These are phyloP conservation scores for Dendrocincla tyrannina DNA, from an alignment of 2,797 vertebrate species.

Conservation along the genomic window DNA sequence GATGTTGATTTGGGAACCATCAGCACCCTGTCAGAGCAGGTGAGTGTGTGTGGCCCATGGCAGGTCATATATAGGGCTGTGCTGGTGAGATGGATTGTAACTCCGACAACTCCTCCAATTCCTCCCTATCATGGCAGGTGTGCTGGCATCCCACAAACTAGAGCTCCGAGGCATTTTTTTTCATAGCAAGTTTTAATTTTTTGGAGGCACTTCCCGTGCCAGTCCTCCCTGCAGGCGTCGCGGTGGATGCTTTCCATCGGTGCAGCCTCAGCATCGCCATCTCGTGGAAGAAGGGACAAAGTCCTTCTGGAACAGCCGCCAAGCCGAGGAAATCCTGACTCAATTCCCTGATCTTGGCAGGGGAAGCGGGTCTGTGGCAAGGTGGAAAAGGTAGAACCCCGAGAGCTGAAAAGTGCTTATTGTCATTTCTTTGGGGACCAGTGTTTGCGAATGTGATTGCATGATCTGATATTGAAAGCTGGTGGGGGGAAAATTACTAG, in stretches of 20 bases:
- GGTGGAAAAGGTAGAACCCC: background rate
- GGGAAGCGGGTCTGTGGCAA: fast-evolving
- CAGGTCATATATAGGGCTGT: background rate
- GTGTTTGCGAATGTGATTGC: background rate
- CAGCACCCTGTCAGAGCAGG: fast-evolving
- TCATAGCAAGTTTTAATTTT: background rate
- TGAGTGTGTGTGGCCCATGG: fast-evolving
- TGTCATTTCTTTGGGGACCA: background rate
- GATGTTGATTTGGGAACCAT: fast-evolving
- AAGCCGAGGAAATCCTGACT: background rate
- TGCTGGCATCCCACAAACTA: background rate
- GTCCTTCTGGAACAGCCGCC: background rate
- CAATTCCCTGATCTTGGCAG: fast-evolving
- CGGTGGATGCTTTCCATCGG: background rate
- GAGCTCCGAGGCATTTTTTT: background rate
- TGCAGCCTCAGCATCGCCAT: slow-evolving; percentile 30
- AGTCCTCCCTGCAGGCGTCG: background rate
- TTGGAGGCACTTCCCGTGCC: fast-evolving
- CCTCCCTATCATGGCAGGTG: background rate
- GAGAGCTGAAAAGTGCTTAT: background rate
- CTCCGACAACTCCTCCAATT: background rate
- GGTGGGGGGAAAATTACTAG: background rate
- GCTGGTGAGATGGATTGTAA: background rate
- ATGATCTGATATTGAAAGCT: background rate
- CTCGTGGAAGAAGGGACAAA: slow-evolving; percentile 36